Evolutionary conservation across 2,888 invertebrate genomes (phyloP), one percentile per base, ranked within the genome.

Genomic region (Beris chalybata): DNA sequence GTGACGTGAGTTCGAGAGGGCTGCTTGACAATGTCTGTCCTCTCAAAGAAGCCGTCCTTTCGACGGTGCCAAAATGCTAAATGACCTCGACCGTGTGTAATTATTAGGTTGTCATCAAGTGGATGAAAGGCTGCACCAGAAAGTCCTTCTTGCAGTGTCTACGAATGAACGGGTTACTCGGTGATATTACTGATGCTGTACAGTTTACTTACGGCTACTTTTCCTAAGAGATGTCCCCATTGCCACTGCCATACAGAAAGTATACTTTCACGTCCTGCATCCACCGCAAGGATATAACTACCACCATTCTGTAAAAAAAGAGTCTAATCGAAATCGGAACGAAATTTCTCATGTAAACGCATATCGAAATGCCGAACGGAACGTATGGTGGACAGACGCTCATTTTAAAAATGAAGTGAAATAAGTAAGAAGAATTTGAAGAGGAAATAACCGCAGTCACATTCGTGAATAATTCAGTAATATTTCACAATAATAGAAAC

Each of bases 171-270:
- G 9, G 9, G 12, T 5, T 11, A 13, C 4, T 61, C n/a, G 22
- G 31, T 59, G 50, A 61, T 50, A 32, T 47, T 50, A 65, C 38
- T 31, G 15, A 44, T n/a, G 31, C 2, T 12, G 45, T 4, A 44
- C 52, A 29, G 32, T 59, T 9, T 53, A 85, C 90, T 88, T 83
- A 95, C 95, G 71, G 94, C 93, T 61, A 95, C 94, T 88, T 94
- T 93, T 66, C 95, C 95, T 7, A 95, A 85, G n/a, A 95, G 83
- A 80, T 92, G 91, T 61, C 93, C 93, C 89, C 94, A 93, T 75
- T 93, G 92, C 95, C 95, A 95, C 74, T 95, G 93, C 95, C 95
- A 96, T 0, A 96, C 93, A 0, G 93, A 93, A 4, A 95, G 83
- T 70, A 94, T 92, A 76, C 95, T 92, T 78, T 95, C 94, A 57